Conservation (phyloP, 2,113 vertebrate species). For the Platysteira castanea region DNA sequence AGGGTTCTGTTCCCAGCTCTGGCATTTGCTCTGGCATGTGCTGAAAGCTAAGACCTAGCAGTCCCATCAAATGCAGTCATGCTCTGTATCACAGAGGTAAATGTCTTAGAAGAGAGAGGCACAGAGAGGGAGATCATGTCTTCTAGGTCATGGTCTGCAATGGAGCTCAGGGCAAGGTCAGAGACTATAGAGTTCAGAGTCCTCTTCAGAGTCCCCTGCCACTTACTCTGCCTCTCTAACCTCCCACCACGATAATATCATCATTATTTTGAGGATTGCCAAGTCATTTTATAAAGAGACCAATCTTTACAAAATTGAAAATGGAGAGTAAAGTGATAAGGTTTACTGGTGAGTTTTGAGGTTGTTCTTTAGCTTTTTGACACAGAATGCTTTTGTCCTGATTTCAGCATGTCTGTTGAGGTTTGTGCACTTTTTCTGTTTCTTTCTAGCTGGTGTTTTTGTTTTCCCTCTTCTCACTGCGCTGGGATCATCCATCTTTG, state of each 20-base stretch:
- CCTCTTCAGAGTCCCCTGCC: not conserved
- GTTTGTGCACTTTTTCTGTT: not conserved
- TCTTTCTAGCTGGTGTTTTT: slow-evolving; percentile 75
- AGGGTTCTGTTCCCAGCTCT: not conserved
- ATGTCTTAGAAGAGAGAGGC: not conserved
- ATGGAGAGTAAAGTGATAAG: not conserved
- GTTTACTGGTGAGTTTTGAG: not conserved
- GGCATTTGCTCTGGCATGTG: not conserved
- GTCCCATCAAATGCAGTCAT: not conserved
- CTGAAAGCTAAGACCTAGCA: not conserved
- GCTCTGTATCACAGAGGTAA: not conserved
- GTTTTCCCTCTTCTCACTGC: slow-evolving; percentile 81
- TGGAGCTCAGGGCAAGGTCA: not conserved
- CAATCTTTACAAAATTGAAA: not conserved
- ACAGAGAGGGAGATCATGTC: not conserved
- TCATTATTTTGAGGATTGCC: not conserved
- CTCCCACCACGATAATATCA: not conserved
- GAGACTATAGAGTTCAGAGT: not conserved
- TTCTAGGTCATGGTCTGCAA: not conserved
- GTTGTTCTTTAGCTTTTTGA: not conserved
- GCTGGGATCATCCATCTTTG: slow-evolving; percentile 79
- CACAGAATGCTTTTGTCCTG: not conserved
- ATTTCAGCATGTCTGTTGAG: not conserved
- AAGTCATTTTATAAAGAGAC: not conserved
- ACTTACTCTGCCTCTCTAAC: not conserved